phyloP scores from a whole-genome alignment of 2,113 vertebrate genomes.

The Colossoma macropomum region DNA sequence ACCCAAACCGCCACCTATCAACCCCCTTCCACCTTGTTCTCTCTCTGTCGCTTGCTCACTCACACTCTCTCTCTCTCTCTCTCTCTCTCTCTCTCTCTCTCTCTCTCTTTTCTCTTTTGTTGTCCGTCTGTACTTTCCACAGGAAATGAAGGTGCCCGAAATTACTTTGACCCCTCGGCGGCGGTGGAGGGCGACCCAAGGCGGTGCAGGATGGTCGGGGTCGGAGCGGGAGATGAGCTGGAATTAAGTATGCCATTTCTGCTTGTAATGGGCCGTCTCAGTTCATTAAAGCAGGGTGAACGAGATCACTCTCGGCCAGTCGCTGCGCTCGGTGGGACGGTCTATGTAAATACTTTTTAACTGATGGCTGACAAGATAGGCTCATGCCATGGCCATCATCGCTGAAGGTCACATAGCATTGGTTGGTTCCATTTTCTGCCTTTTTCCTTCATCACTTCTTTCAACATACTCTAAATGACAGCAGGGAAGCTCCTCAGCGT shows the following conservation, averaged over 20 bases:
- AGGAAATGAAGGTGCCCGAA: slow-evolving; percentile 94
- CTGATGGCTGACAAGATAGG: slow-evolving; percentile 60
- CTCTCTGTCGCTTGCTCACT: slow-evolving; percentile 35
- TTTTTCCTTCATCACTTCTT: slow-evolving; percentile 54
- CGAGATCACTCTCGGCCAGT: slow-evolving; percentile 72
- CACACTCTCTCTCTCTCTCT: background rate
- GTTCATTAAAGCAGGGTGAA: slow-evolving; percentile 94
- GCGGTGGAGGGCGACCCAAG: slow-evolving; percentile 91
- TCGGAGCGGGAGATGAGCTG: slow-evolving; percentile 90
- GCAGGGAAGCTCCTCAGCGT: slow-evolving; percentile 56
- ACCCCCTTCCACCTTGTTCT: slow-evolving; percentile 31
- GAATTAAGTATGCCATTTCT: slow-evolving; percentile 99
- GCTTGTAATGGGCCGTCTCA: slow-evolving; percentile 92
- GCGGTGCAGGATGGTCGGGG: slow-evolving; percentile 84
- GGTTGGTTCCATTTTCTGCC: slow-evolving; percentile 75
- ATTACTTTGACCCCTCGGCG: slow-evolving; percentile 95
- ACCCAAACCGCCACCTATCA: slow-evolving; percentile 64
- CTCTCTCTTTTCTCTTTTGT: slow-evolving; percentile 65
- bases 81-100: slow-evolving; percentile 42
- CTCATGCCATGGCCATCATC: slow-evolving; percentile 69
- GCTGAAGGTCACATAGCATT: slow-evolving; percentile 78
- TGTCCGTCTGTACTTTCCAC: slow-evolving; percentile 86
- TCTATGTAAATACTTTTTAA: slow-evolving; percentile 79
- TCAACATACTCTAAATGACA: slow-evolving; percentile 67
- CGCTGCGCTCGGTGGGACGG: slow-evolving; percentile 54